Base-by-base conservation (phyloP, 2,113 vertebrate species). In the Paralichthys olivaceus region DNA sequence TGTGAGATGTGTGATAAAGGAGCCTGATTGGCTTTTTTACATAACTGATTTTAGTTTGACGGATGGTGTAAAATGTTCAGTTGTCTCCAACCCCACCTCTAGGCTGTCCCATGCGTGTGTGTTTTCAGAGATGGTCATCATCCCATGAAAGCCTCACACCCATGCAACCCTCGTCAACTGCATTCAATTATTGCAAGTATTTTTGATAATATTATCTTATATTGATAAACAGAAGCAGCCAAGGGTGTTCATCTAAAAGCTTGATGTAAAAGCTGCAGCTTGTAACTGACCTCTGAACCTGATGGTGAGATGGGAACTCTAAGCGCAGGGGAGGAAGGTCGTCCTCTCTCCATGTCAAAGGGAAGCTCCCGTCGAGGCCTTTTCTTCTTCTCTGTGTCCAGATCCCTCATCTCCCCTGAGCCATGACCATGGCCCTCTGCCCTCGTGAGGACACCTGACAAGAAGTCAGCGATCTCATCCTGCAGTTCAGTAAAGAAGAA, bases 381-480 rank as follows among this genome's bases (percentile, higher is more conserved):
- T 79, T 94, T 97, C 86, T 97, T 98, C 90, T 96, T 98, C 87
- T 99, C 98, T 0, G 96, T 95, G 43, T 99, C 98, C 68, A 97
- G 89, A 70, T 99, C 97, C 0, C 97, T 95, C 8, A 96, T 95
- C 66, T 98, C 97, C 0, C 96, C 93, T 13, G 96, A 94, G 66
- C 88, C 79, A 26, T 97, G 96, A 0, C 93, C 4, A 1, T 97
- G 96, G 28, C 94, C 94, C 61, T 98, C 97, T 0, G 95, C 79
- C 1, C 96, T 94, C 1, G 96, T 96, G 22, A 99, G 95, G 73
- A 99, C 97, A 0, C 96, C 96, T 0, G 96, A 96, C 84, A 99
- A 89, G 85, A 99, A 99, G 82, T 99, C 98, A 0, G 97, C 96
- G 0, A 99, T 98, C 89, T 99, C 98, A 66, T 99, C 98, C 97